Base-by-base conservation (phyloP, 2,113 vertebrate species). In the Pterophyllum scalare region DNA sequence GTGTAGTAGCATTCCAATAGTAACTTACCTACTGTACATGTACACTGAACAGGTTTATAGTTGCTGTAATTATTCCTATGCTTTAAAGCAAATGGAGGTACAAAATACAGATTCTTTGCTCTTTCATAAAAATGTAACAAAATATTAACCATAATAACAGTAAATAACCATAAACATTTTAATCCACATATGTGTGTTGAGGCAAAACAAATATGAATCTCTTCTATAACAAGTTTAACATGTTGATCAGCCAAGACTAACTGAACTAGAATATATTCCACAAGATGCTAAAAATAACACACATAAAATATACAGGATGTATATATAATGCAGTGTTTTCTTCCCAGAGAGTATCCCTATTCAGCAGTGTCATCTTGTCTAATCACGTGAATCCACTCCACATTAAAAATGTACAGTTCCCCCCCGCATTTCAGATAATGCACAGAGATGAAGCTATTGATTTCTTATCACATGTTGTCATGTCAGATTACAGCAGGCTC, bases 401-500 rank as follows among this genome's bases (percentile, higher is more conserved):
- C 84, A 89, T 86, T 90, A 86, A 90, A 87, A 82, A 88, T 85
- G 75, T 82, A 87, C 58, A 70, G 46, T 59, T 20, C 74, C 72
- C 61, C 54, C 20, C 20, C 80, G n/a, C n/a, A n/a, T 81, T 83
- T 87, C 86, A 92, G 56, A 92, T 75, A 60, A 84, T 65, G 60
- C 43, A 72, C 38, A 59, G 40, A 92, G 87, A 89, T 61, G 67
- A 57, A 54, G n/a, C 43, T 87, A 95, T 90, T 85, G 92, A 95
- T 94, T 93, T 91, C 46, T 94, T 92, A 92, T 93, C 86, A 91
- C 81, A 65, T 86, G 88, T 88, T 93, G 90, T 91, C 85, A 91
- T 87, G 89, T 90, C 90, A 88, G 82, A 78, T 86, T 91, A 92
- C 75, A 89, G 80, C 74, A 89, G 90, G 79, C 83, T 86, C 64